Base-by-base conservation (phyloP, 2,888 invertebrate genomes). In the Phyto melanocephala region DNA sequence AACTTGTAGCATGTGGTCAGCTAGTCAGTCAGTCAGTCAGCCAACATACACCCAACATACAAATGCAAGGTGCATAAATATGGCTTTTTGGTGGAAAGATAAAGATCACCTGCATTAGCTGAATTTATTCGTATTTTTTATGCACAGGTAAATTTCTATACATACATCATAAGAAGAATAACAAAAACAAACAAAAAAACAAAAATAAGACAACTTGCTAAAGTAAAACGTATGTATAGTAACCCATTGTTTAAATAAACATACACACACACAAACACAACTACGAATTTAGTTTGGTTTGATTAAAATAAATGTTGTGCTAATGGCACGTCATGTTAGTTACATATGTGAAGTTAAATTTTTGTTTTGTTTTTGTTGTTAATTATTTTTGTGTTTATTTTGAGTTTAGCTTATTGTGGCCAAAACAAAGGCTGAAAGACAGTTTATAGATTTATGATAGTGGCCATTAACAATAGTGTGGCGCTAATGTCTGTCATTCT, bases 381-480 rank as follows among this genome's bases (percentile, higher is more conserved):
- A 70, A 82, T 71, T 62, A 71, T 76, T 82, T 82, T 42, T 71
- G 67, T 82, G 67, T 82, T 82, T 71, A 65, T 79, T 75, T 58
- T 58, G 75, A 77, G 40, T 72, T 56, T 17, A 35, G 8, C 40
- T 13, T 24, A 45, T 65, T 47, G 20, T 35, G 13, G 15, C 6
- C 6, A 11, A 15, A 56, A 58, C 37, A 40, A 70, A 65, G 75
- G 52, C 54, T 54, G 17, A 42, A 50, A 35, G 58, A 70, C 78
- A 70, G 82, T 79, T 82, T 78, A 79, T 82, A 82, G 82, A 82
- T 82, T 82, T 82, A 82, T 82, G 82, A 82, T 82, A 79, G 79
- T 65, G 82, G 37, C 74, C 82, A 78, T 82, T 82, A 82, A 82
- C 78, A 79, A 79, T 79, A 67, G 65, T 67, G 82, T 67, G 82